Base-by-base conservation (phyloP, 2,888 invertebrate genomes). In the Platynereis dumerilii region DNA sequence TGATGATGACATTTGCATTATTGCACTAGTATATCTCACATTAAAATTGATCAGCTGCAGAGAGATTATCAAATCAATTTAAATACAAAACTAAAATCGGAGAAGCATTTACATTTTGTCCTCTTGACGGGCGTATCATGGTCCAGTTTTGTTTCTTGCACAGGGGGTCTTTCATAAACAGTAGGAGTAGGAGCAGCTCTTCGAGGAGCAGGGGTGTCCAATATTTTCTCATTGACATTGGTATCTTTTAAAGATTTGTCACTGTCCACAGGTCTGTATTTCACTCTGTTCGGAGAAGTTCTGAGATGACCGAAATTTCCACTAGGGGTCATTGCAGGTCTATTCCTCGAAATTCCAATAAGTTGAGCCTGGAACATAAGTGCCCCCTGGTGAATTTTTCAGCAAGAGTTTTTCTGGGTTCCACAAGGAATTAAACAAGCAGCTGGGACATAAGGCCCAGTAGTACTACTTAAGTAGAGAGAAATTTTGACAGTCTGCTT, bases 141-240 rank as follows among this genome's bases (percentile, higher is more conserved):
- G n/a, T 48, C 48, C 10, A 48, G 48, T 48, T 26, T 20, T 15
- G 27, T 24, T 55, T 55, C 27, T 27, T 15, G 26, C 7, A 17
- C 55, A n/a, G 24, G 55, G n/a, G 52, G 24, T 10, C 7, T 17
- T n/a, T 61, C 61, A 55, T 53, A 61, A 17, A 54, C 34, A 26
- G 74, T 73, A 1, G 80, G 80, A 48, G 68, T 74, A 2, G 80
- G 80, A 22, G 78, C 75, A 59, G 72, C 73, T 28, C 72, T 66
- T 48, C 80, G 70, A 12, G 79, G 80, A 28, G 78, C 78, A 15
- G 80, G 80, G 1, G 80, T 80, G 60, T 78, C 76, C 28, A 78
- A 67, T 0, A 76, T 76, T 5, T 78, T 78, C 12, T 34, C 34
- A 34, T 34, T 34, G 12, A 12, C 34, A 7, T 12, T 45, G 24